Conservation (phyloP, 2,113 vertebrate species). For the Pedetes capensis region DNA sequence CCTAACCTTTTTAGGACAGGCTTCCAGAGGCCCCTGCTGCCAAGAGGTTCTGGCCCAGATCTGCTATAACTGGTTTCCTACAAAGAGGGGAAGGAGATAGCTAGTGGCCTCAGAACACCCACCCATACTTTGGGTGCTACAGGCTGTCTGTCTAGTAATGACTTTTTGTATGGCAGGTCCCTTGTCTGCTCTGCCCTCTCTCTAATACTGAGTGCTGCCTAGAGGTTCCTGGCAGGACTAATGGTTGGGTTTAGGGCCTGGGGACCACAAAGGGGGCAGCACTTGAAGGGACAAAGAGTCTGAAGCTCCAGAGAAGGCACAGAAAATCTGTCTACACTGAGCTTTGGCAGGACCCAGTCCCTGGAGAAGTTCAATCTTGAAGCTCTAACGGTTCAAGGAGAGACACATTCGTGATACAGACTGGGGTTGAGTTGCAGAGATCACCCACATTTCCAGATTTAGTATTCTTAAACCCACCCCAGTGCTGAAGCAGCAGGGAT, state of each 20-base stretch:
- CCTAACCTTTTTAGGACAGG: background rate
- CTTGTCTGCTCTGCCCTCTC: background rate
- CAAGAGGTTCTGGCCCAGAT: conserved; percentile 30
- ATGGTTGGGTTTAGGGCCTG: background rate
- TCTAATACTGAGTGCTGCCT: background rate
- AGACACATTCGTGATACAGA: background rate
- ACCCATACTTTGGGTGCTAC: background rate
- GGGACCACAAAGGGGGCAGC: background rate
- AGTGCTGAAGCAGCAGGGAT: background rate
- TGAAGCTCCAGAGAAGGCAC: background rate
- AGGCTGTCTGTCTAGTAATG: background rate
- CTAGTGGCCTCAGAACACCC: background rate
- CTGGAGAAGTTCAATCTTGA: background rate
- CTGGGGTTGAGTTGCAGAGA: background rate
- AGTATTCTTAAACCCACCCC: background rate
- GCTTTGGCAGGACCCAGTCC: background rate
- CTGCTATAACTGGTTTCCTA: conserved; percentile 24
- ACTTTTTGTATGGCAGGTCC: background rate
- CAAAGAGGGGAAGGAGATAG: background rate
- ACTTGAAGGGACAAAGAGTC: background rate
- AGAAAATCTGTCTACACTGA: background rate
- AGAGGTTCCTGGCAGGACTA: background rate
- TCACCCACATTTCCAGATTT: background rate
- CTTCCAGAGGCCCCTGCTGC: background rate
- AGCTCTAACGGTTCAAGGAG: background rate